A percentile compares a stretch with the other conserved stretches of the same genome.
These are phyloP conservation scores for Pristis pectinata DNA, from an alignment of 2,797 vertebrate species.

Conservation along the genomic window DNA sequence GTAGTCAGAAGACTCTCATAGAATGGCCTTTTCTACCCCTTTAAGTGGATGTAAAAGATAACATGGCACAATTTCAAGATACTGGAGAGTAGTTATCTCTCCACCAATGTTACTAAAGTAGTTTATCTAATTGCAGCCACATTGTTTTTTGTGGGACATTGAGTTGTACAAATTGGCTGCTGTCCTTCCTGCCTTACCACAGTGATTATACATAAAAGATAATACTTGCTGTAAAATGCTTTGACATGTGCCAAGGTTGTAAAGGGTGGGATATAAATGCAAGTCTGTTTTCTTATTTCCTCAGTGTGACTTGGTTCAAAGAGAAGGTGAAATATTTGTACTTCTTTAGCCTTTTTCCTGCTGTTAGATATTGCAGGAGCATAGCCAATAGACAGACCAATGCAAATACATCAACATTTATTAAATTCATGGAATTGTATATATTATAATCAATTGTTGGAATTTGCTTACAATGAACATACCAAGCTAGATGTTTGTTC, in stretches of 20 bases:
- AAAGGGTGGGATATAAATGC: background rate
- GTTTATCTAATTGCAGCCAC: background rate
- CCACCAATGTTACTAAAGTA: background rate
- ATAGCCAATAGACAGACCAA: background rate
- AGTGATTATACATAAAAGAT: background rate
- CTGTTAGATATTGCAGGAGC: background rate
- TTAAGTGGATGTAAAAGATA: background rate
- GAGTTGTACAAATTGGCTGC: background rate
- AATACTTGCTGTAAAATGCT: background rate
- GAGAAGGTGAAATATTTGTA: background rate
- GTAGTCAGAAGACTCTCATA: background rate
- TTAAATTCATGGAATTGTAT: background rate
- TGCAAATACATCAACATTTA: background rate
- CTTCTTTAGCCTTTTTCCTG: background rate
- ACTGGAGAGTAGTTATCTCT: background rate
- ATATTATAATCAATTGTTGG: conserved; percentile 6
- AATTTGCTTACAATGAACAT: conserved; percentile 26
- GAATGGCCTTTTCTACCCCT: background rate
- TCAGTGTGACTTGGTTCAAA: background rate
- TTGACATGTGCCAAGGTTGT: background rate
- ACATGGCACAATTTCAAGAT: background rate
- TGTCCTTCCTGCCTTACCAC: background rate
- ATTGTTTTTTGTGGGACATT: background rate
- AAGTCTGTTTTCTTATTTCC: background rate
- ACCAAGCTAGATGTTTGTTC: background rate